These are phyloP conservation scores for Pseudococcus viburni DNA, from an alignment of 2,888 invertebrate species.

Conservation along the genomic window DNA sequence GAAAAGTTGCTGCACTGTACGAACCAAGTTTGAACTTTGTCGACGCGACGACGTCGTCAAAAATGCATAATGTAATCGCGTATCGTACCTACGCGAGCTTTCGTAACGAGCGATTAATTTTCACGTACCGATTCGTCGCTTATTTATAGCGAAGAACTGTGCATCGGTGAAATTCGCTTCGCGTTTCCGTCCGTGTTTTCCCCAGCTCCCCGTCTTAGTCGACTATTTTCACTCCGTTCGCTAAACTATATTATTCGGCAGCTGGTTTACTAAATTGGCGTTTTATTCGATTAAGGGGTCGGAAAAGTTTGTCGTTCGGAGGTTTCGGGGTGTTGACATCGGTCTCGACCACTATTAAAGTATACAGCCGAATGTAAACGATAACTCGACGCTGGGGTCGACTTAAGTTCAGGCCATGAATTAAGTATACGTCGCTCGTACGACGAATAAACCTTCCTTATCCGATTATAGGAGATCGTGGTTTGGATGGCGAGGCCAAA, in stretches of 20 bases:
- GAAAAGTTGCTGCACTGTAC: neutral
- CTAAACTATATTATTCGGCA: neutral
- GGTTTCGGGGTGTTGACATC: neutral
- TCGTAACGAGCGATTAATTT: conserved; percentile 35
- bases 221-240: conserved; percentile 1
- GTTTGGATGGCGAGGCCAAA: neutral
- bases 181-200: neutral
- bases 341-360: conserved; percentile 16
- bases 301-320: neutral
- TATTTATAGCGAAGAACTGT: neutral
- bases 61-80: conserved; percentile 25
- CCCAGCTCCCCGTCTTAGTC: too few relatives aligned
- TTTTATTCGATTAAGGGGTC: conserved; percentile 7
- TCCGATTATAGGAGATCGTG: neutral
- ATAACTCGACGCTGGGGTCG: neutral
- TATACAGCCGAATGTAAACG: neutral
- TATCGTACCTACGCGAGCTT: neutral
- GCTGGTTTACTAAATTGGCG: conserved; percentile 3
- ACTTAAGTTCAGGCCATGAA: neutral
- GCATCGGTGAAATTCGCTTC: neutral
- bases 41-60: neutral
- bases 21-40: conserved; percentile 4
- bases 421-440: neutral
- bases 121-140: neutral
- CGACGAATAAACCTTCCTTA: neutral